Evolutionary conservation across 2,797 vertebrate genomes (phyloP), one percentile per base, ranked within the genome.

Genomic region (Meriones psammophilus): DNA sequence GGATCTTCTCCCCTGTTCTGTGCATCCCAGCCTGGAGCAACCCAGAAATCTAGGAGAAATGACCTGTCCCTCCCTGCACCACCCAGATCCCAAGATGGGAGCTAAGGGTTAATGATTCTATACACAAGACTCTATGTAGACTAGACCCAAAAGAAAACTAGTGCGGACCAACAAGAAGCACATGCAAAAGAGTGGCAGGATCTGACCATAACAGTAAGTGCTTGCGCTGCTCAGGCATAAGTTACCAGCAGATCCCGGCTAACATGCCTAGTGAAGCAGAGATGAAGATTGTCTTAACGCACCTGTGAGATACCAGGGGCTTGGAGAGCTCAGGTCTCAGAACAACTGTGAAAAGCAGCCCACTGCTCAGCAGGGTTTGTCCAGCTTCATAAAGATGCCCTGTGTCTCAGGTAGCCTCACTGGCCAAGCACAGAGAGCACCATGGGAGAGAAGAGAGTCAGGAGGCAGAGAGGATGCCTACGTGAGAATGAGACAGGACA

Each of bases 271-370:
- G 0, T 9, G 24, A 84, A 66, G 54, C 8, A 2, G 17, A 20
- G 2, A 2, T 2, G 0, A 0, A 22, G 30, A 8, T 6, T 1
- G n/a, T 7, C 30, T n/a, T 24, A 17, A 13, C n/a, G 22, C 74
- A 10, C 17, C 17, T 22, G n/a, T 6, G 2, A 74, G 71, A 22
- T 36, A 15, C 33, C 8, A 2, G 58, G 30, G 69, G 24, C 64
- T 13, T 20, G 24, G 30, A 62, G 80, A 39, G 20, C 89, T 54
- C 4, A 0, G 87, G 42, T 39, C 88, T 46, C 42, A 30, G 39
- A 88, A 8, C 74, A 10, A 5, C 66, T 88, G 66, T 8, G 36
- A 74, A 20, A 76, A 9, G 4, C 3, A 0, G 12, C 1, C 28
- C 12, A 18, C 36, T 60, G 46, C 39, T 79, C 73, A 5, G 0